Percentiles rank a stretch among this genome's conserved stretches.
These are phyloP conservation scores for Eublepharis macularius DNA, from an alignment of 2,113 vertebrate genomes.

Conservation along the genomic window DNA sequence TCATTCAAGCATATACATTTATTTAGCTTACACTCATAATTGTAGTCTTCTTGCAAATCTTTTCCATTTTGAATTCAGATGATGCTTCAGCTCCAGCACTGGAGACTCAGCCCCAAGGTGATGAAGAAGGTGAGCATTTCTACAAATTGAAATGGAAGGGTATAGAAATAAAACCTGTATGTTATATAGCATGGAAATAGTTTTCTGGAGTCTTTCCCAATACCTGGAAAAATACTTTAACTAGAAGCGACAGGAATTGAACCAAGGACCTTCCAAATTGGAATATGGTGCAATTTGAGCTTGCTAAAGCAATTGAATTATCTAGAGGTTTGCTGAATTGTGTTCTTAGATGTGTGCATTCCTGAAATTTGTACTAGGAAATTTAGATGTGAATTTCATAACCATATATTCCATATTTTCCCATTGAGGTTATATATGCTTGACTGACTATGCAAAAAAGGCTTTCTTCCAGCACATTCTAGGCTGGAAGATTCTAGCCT, in stretches of 20 bases:
- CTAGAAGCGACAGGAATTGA: no score
- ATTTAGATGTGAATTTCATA: background rate
- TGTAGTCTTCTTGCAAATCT: conserved; percentile 99
- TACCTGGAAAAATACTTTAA: no score
- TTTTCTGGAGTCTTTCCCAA: no score
- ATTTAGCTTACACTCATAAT: conserved; percentile 90
- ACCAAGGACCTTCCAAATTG: no score
- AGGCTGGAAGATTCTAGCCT: no score
- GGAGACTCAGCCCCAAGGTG: conserved; percentile 87
- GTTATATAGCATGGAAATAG: background rate
- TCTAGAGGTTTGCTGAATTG: background rate
- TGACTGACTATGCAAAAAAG: no score
- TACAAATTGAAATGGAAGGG: background rate
- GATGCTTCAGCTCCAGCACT: conserved; percentile 83
- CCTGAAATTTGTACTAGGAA: background rate
- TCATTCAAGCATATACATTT: conserved; percentile 70
- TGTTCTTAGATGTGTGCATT: background rate
- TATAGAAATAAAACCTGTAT: background rate
- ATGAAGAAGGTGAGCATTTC: conserved; percentile 90
- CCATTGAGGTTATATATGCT: background rate
- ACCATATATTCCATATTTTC: background rate
- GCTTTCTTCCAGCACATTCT: no score
- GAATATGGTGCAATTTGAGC: background rate
- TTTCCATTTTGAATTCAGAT: conserved; percentile 99
- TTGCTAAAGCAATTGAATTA: background rate